Evolutionary conservation across 1,140 invertebrate species (phyloP).

Genomic region (Andricus grossulariae): DNA sequence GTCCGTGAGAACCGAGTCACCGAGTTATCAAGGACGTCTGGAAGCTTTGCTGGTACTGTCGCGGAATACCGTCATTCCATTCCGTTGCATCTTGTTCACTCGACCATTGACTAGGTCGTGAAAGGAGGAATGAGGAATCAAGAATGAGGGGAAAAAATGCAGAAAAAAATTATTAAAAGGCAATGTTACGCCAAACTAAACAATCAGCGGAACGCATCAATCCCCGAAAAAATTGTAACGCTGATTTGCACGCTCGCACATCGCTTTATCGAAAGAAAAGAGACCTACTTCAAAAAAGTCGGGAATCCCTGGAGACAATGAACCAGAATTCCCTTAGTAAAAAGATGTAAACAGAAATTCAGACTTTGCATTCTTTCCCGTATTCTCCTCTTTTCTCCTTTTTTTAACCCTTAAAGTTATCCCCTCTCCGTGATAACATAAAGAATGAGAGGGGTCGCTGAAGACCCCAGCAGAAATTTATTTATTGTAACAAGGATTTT

Average conservation of each 20-base stretch:
- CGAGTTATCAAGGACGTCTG: constrained; percentile 28
- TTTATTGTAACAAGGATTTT: too few relatives aligned
- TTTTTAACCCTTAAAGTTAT: too few relatives aligned
- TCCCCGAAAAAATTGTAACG: background rate
- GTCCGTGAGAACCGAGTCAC: constrained; percentile 27
- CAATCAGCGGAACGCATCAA: background rate
- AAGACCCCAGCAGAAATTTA: too few relatives aligned
- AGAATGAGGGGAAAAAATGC: background rate
- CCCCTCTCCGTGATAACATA: too few relatives aligned
- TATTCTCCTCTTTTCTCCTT: too few relatives aligned
- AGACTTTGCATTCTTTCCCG: too few relatives aligned
- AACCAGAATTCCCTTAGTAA: too few relatives aligned
- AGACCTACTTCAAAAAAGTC: too few relatives aligned
- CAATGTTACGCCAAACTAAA: constrained; percentile 19
- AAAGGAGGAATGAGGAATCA: background rate
- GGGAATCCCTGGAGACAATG: too few relatives aligned
- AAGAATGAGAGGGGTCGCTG: too few relatives aligned
- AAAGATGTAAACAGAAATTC: too few relatives aligned
- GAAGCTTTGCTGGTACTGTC: constrained; percentile 17
- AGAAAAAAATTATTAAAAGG: background rate
- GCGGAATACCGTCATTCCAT: background rate
- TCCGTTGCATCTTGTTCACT: constrained; percentile 6
- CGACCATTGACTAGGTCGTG: constrained; percentile 1
- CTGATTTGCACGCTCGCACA: constrained; percentile 7
- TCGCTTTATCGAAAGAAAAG: background rate